Percentiles rank a stretch among this genome's conserved stretches.
Evolutionary conservation across 2,113 vertebrate genomes (phyloP).

Genomic region (Pluvianellus socialis): DNA sequence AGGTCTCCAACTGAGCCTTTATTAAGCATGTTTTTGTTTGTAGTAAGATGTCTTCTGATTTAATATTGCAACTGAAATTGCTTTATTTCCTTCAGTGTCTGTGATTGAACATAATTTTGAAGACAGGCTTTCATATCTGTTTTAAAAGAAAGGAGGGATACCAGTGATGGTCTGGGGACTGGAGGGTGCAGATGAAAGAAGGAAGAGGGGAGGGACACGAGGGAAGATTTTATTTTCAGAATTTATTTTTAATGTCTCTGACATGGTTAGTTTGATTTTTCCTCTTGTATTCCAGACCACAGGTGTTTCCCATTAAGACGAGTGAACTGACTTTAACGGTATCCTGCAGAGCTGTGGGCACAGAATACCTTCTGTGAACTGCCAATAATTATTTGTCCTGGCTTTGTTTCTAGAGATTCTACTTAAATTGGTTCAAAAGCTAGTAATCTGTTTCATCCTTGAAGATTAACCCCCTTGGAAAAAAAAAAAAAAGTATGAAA

Average conservation of each 20-base stretch:
- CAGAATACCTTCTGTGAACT: slow-evolving; percentile 72
- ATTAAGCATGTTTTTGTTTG: slow-evolving; percentile 4
- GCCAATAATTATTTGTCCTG: slow-evolving; percentile 81
- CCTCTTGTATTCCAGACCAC: slow-evolving; percentile 57
- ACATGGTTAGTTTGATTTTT: slow-evolving; percentile 71
- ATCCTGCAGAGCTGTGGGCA: slow-evolving; percentile 74
- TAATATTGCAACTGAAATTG: slow-evolving; percentile 37
- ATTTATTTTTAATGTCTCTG: slow-evolving; percentile 69
- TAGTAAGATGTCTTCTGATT: slow-evolving; percentile 23
- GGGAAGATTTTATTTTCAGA: slow-evolving; percentile 70
- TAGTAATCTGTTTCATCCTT: slow-evolving; percentile 80
- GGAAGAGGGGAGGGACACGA: neutral
- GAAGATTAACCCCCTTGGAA: slow-evolving; percentile 73
- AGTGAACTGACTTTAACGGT: slow-evolving; percentile 69
- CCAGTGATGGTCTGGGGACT: neutral
- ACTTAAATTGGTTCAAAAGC: slow-evolving; percentile 79
- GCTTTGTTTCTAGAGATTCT: slow-evolving; percentile 79
- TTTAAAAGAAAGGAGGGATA: slow-evolving; percentile 45
- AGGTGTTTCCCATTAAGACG: slow-evolving; percentile 79
- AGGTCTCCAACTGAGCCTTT: neutral
- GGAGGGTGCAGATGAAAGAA: neutral
- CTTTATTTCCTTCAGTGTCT: slow-evolving; percentile 34
- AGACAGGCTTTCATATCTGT: slow-evolving; percentile 58
- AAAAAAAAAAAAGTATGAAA: neutral
- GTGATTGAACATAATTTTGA: slow-evolving; percentile 48